phyloP scores from a whole-genome alignment of 2,113 vertebrate species.

The Mastomys natalensis region DNA sequence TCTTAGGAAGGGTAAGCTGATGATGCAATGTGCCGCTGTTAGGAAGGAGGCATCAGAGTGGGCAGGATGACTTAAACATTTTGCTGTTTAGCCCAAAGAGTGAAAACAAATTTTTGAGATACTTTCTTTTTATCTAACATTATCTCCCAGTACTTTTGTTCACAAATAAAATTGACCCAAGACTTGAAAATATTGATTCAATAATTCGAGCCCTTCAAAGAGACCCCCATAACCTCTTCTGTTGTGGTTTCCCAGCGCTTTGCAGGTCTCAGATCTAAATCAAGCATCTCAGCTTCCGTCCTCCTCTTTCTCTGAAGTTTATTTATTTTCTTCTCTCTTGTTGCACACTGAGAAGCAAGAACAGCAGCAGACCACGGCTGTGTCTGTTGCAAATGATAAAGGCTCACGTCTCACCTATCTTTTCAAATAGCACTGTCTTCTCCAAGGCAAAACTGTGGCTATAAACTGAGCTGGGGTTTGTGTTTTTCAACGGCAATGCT shows the following conservation, averaged over 20 bases:
- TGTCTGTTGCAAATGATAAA: neutral
- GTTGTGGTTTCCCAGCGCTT: constrained; percentile 1
- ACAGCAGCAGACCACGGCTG: constrained; percentile 1
- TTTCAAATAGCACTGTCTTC: neutral
- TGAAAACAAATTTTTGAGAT: neutral
- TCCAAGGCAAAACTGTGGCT: neutral
- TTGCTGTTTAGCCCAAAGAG: neutral
- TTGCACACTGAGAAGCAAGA: constrained; percentile 42
- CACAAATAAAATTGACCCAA: neutral
- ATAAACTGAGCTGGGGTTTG: neutral
- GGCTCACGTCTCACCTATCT: constrained; percentile 21
- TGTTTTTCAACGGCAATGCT: constrained; percentile 8
- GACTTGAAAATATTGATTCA: neutral
- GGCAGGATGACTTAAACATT: neutral
- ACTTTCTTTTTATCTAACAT: constrained; percentile 31
- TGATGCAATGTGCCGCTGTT: neutral
- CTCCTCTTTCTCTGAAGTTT: constrained; percentile 41
- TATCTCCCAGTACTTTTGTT: neutral
- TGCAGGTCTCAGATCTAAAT: neutral
- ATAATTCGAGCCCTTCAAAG: constrained; percentile 2
- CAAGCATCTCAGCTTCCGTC: neutral
- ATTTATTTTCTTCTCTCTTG: constrained; percentile 64
- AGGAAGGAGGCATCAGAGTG: neutral
- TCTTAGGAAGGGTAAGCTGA: neutral
- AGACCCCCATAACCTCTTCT: neutral